These are phyloP conservation scores for Theristus sp. DNA, from an alignment of 2,888 invertebrate genomes.

Conservation along the genomic window DNA sequence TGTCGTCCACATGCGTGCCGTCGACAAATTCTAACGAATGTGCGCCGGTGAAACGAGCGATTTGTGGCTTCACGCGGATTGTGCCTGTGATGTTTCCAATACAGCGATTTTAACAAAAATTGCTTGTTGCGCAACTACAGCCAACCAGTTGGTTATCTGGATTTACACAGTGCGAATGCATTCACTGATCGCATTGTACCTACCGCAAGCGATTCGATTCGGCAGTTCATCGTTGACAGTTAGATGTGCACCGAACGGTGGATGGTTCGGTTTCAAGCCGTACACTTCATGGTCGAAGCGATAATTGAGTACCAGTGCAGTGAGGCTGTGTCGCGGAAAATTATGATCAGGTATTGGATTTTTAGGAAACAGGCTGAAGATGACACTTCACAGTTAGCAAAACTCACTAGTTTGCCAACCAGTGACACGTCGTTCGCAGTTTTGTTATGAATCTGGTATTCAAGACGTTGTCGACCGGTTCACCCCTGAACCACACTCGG, in stretches of 20 bases:
- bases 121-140: no score
- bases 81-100: background rate
- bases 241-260: constrained; percentile 28
- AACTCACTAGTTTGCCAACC: no score
- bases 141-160: no score
- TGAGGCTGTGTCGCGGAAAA: no score
- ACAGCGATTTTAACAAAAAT: no score
- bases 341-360: no score
- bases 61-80: background rate
- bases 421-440: no score
- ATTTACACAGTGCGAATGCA: no score
- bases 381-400: no score
- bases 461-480: constrained; percentile 20
- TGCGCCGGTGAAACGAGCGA: background rate
- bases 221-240: constrained; percentile 34
- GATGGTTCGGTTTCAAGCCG: constrained; percentile 22
- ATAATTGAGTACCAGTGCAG: background rate
- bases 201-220: constrained; percentile 30
- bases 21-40: constrained; percentile 13
- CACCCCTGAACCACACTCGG: constrained; percentile 21
- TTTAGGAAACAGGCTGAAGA: no score
- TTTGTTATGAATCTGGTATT: background rate
- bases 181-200: no score
- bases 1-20: constrained; percentile 15
- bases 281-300: constrained; percentile 24